Base-by-base conservation (phyloP, 1,140 invertebrate species). In the Grapholita molesta region DNA sequence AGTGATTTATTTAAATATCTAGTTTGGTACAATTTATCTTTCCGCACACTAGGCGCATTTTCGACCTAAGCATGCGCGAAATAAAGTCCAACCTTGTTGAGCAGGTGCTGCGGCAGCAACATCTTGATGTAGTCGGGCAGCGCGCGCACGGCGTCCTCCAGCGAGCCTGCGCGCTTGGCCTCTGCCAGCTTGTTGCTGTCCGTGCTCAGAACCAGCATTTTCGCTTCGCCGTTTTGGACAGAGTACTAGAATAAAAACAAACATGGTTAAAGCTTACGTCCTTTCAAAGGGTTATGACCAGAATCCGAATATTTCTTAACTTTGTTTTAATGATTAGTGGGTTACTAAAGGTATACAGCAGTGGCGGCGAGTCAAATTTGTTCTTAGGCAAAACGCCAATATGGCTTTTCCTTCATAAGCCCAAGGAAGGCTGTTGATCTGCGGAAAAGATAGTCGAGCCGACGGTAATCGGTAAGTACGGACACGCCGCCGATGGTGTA, bases 51-150 rank as follows among this genome's bases (percentile, higher is more conserved):
- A n/a, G n/a, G 28, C 28, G 28, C 18, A 55, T 42, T 11, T 7
- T 33, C 18, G 33, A 23, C 23, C 35, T 38, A 70, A 21, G 48
- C 12, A 8, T 28, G 24, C 53, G 35, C n/a, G 28, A 11, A 9
- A 25, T 15, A 67, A 53, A 64, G 61, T 12, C 21, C n/a, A 33
- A 90, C 90, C 84, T 88, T 89, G 33, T 88, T 84, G 24, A 92
- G 82, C 38, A 92, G 68, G 25, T 80, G 75, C 32, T 90, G 84
- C 9, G 88, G 89, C 65, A 91, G 76, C 64, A 92, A 70, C 24
- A 90, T 74, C 67, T 92, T 91, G 71, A 92, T 83, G 64, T 90
- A 90, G 70, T 91, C 88, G 25, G 89, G 90, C 68, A 92, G 74
- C 9, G 85, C 82, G 1, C 85, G 72, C 15, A 92, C 84, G 11